phyloP scores from a whole-genome alignment of 2,888 invertebrate genomes.

The Acanthosepion pharaonis region DNA sequence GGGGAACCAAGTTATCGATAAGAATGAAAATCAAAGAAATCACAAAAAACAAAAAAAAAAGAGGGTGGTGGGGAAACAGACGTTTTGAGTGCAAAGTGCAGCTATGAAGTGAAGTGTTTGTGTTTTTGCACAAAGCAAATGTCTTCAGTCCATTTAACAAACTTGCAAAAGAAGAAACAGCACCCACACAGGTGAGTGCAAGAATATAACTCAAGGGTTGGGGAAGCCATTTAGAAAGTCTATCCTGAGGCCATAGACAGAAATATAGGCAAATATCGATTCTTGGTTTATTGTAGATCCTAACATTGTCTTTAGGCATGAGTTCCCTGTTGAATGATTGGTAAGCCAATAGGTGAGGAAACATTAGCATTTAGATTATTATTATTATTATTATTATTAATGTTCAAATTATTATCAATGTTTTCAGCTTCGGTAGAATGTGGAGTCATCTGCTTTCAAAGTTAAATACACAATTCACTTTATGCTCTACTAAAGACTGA shows the following conservation, averaged over 20 bases:
- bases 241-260: neutral
- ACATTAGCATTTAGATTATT: neutral
- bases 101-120: neutral
- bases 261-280: neutral
- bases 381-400: no score
- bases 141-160: slow-evolving; percentile 33
- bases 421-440: neutral
- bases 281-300: neutral
- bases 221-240: neutral
- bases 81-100: neutral
- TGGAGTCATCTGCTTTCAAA: neutral
- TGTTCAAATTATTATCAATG: neutral
- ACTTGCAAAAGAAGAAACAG: neutral
- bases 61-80: neutral
- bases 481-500: neutral
- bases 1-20: neutral
- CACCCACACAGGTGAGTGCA: neutral
- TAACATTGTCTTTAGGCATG: slow-evolving; percentile 12
- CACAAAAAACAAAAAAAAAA: neutral
- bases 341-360: neutral
- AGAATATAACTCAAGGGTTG: neutral
- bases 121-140: neutral
- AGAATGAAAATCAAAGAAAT: neutral
- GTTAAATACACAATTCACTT: neutral
- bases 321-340: neutral